Evolutionary conservation across 2,888 invertebrate species (phyloP), one percentile per base, ranked within the genome.

Genomic region (Hartigia nigra): DNA sequence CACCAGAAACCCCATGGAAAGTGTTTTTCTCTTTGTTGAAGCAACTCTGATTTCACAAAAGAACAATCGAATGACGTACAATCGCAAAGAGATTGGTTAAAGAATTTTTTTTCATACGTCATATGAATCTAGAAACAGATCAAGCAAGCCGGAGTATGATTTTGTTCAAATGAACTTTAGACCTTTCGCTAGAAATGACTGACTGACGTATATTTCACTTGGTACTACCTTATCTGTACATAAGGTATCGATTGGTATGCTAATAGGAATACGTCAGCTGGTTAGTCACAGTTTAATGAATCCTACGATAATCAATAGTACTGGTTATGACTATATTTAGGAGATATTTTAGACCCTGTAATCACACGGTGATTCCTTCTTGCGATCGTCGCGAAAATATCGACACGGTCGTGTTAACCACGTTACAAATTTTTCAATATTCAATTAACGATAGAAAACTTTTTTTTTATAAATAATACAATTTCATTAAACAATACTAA

Each of bases 251-350:
- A 55, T 23, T 55, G 39, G 5, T 23, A 55, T 55, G 23, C 23
- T 55, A 1, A 23, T 23, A 5, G 0, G 9, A 5, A 9, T 55
- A 55, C 2, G 9, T 1, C 23, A 55, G 9, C 23, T 55, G 55
- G 0, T 55, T 23, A 34, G 9, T 72, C 34, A 14, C 32, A 70
- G 78, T 32, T 75, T 32, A 75, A 76, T 70, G 75, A 76, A 75
- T 78, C 75, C 75, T 76, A 69, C 34, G 70, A 76, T 76, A 78
- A 78, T 78, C 78, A 70, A 78, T 70, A 75, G n/a, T 75, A 75
- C 23, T 2, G 55, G 2, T 23, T 55, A 2, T 55, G 23, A 9
- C 23, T 55, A 9, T 55, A 55, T 9, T 55, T 55, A 23, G 5
- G 2, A 9, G 55, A 55, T 2, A 55, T 23, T 55, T 55, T 23